phyloP scores from a whole-genome alignment of 2,888 invertebrate genomes.

The Hanleya hanleyi region DNA sequence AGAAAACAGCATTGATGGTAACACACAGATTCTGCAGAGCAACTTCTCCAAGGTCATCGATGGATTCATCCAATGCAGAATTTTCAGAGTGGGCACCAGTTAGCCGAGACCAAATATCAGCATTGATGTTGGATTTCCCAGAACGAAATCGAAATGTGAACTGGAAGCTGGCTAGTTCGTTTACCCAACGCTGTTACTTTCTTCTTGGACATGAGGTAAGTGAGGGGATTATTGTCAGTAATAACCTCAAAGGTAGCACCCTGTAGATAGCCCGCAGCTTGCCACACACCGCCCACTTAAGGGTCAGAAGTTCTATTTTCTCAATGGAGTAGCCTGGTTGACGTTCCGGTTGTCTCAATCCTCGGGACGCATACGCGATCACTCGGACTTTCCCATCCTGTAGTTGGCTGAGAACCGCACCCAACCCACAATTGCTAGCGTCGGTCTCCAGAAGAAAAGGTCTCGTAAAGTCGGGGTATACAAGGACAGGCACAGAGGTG shows the following conservation, averaged over 20 bases:
- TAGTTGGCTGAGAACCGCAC: slow-evolving; percentile 29
- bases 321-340: slow-evolving; percentile 28
- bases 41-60: too few species aligned
- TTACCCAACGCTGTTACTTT: slow-evolving; percentile 33
- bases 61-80: too few species aligned
- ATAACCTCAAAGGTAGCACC: slow-evolving; percentile 23
- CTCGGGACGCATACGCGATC: slow-evolving; percentile 33
- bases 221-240: slow-evolving; percentile 28
- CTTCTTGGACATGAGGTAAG: slow-evolving; percentile 18
- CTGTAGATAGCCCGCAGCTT: slow-evolving; percentile 30
- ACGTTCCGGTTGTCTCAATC: slow-evolving; percentile 21
- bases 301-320: slow-evolving; percentile 34
- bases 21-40: neutral
- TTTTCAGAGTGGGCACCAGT: too few species aligned
- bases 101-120: slow-evolving; percentile 27
- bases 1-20: too few species aligned
- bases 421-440: slow-evolving; percentile 23
- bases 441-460: slow-evolving; percentile 22
- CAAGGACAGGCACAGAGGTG: slow-evolving; percentile 28
- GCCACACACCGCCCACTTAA: slow-evolving; percentile 39
- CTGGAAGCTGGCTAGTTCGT: slow-evolving; percentile 24
- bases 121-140: slow-evolving; percentile 22
- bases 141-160: slow-evolving; percentile 19
- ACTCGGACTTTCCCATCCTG: slow-evolving; percentile 23
- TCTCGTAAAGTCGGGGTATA: slow-evolving; percentile 27